These are phyloP conservation scores for Cantharis nigra DNA, from an alignment of 2,888 invertebrate genomes.

Conservation along the genomic window DNA sequence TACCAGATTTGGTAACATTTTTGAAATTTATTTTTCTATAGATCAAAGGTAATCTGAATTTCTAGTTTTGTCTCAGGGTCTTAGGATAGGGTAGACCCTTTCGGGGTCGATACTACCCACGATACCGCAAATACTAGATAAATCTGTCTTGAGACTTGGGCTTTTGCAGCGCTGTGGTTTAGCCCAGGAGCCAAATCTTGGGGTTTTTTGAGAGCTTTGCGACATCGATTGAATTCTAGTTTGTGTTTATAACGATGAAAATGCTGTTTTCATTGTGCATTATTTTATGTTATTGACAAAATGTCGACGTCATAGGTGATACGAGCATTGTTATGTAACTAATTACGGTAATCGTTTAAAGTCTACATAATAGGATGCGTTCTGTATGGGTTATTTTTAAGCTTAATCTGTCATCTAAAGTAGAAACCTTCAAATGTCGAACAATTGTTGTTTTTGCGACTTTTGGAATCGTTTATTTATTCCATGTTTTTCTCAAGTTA, in stretches of 20 bases:
- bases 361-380: neutral
- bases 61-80: neutral
- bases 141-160: neutral
- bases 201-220: neutral
- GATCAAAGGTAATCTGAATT: no score
- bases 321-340: neutral
- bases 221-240: neutral
- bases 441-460: neutral
- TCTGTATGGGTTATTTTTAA: neutral
- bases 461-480: neutral
- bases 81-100: neutral
- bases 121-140: neutral
- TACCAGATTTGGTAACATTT: neutral
- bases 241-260: neutral
- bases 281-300: neutral
- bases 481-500: neutral
- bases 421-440: neutral
- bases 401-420: neutral
- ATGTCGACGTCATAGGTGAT: neutral
- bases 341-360: neutral
- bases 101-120: neutral
- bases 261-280: neutral
- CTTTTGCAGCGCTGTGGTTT: neutral
- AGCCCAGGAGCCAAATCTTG: neutral
- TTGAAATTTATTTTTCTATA: no score